Base-by-base conservation (phyloP, 2,888 invertebrate genomes). In the Patella pellucida region DNA sequence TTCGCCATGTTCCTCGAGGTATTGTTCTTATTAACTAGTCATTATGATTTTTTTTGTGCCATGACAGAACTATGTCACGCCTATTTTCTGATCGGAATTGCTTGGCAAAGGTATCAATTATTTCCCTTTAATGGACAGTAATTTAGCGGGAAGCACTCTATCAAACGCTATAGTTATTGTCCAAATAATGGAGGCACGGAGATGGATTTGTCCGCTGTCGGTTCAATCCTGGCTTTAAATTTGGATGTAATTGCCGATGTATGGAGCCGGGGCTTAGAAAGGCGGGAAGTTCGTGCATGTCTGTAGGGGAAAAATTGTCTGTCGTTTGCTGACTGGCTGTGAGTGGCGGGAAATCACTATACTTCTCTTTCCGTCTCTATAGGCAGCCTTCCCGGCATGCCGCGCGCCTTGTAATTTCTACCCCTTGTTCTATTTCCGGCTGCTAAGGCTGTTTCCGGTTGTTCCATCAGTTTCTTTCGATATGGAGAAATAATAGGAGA, bases 121-220 rank as follows among this genome's bases (percentile, higher is more conserved):
- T 68, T 16, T 73, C 31, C 69, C 27, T 54, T 69, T 74, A 74
- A 74, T 74, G 56, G 69, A 52, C 52, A 69, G 69, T 69, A 74
- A 74, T 74, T 74, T 74, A 56, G 56, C 52, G 69, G 74, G 69
- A 74, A 74, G 74, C 69, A 56, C 69, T 69, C 69, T 68, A 68
- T 74, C 74, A 74, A 74, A 72, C 69, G 74, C 74, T 52, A 69
- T 69, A 74, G 74, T 74, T 74, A 74, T 51, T 27, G 27, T 52
- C 41, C 74, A 74, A 74, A 74, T 74, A 74, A 74, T 74, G 74
- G 69, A 69, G 50, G 56, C 74, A 23, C 69, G 31, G 69, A 62
- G 69, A 69, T 69, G 68, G 74, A 74, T 69, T 74, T 52, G 69
- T 74, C 51, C 74, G 52, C 23, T 69, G 16, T 54, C n/a, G 69